Base-by-base conservation (phyloP, 2,888 invertebrate genomes). In the Agrochola lota region DNA sequence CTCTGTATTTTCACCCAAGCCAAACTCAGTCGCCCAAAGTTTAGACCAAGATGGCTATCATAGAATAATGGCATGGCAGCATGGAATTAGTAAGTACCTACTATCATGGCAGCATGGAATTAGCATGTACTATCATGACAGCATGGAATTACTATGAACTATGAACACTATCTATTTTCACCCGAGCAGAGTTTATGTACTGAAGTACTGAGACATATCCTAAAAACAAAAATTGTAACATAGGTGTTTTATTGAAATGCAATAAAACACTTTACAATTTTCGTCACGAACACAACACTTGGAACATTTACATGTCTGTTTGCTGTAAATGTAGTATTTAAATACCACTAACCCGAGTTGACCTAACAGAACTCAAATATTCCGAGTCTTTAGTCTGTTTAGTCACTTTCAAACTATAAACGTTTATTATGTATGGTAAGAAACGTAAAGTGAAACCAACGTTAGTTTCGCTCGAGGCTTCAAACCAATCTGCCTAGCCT, bases 211-310 rank as follows among this genome's bases (percentile, higher is more conserved):
- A 20, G 20, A 66, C 7, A 17, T n/a, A 52, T 75, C 62, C 17
- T 73, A 63, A 74, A 75, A 63, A 52, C 30, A 0, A 15, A 46
- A 46, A 46, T 46, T 46, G 46, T 46, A 46, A 46, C 46, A 46
- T 15, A 46, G 6, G 46, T 46, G 46, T 46, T 46, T 46, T 46
- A 15, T 15, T 5, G 15, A 46, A 15, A 46, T 15, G 46, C 40
- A 17, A n/a, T 59, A 49, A 76, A 23, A 23, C 17, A 63, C 9
- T n/a, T 43, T 43, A 74, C 57, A 59, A 15, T 26, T 46, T 73
- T 59, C n/a, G 35, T n/a, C 20, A n/a, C 20, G 12, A 23, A 49
- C 1, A 59, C 20, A 9, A 72, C 30, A 62, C 17, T 43, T 30
- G 76, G 12, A 35, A 26, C 40, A 49, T 17, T 40, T 40, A 49